A percentile compares a stretch with the other conserved stretches of the same genome.
Evolutionary conservation across 2,888 invertebrate genomes (phyloP).

Genomic region (Dexiosoma caninum): DNA sequence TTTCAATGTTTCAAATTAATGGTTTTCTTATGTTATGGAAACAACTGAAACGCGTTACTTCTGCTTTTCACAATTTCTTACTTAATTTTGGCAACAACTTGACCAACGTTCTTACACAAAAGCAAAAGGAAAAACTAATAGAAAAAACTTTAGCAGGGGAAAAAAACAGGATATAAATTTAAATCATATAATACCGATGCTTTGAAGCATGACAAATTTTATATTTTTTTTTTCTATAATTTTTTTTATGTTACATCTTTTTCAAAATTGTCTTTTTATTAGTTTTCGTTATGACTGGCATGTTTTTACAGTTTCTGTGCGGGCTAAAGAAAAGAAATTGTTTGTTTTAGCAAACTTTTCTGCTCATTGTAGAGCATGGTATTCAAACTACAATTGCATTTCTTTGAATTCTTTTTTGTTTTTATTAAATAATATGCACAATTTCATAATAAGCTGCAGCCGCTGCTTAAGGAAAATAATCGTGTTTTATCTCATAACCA

Average conservation of each 20-base stretch:
- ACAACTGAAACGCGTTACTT: conserved; percentile 30
- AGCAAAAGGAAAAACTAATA: background rate
- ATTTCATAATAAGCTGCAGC: conserved; percentile 45
- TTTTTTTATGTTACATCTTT: conserved; percentile 11
- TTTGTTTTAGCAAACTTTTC: conserved; percentile 36
- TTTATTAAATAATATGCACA: conserved; percentile 56
- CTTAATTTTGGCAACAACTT: conserved; percentile 53
- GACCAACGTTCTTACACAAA: conserved; percentile 17
- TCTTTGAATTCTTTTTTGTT: background rate
- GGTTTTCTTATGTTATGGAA: conserved; percentile 44
- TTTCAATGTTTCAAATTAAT: conserved; percentile 55
- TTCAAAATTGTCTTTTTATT: conserved; percentile 32
- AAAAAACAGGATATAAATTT: no score
- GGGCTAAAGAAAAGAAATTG: conserved; percentile 26
- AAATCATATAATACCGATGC: conserved; percentile 6
- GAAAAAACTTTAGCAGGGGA: background rate
- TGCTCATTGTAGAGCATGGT: background rate
- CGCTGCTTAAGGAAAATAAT: conserved; percentile 38
- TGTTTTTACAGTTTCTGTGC: background rate
- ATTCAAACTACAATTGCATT: conserved; percentile 33
- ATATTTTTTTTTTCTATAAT: background rate
- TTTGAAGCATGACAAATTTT: conserved; percentile 42
- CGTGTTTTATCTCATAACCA: background rate
- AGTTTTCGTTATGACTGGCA: conserved; percentile 3
- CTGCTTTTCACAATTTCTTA: conserved; percentile 22